A percentile compares a stretch with the other conserved stretches of the same genome.
These are phyloP conservation scores for Dasypolia templi DNA, from an alignment of 2,888 invertebrate species.

Conservation along the genomic window DNA sequence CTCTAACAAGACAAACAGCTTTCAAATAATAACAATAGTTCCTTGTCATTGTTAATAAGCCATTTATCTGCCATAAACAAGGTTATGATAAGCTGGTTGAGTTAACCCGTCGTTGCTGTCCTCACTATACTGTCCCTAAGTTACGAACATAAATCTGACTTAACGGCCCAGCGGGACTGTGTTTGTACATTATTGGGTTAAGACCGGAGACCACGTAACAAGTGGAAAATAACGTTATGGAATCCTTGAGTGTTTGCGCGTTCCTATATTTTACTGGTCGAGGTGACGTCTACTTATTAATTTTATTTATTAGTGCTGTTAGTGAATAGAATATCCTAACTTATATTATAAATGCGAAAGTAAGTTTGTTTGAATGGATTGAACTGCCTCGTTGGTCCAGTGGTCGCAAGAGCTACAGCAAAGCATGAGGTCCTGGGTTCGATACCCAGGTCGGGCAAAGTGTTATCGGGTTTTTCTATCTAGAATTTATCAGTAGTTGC, in stretches of 20 bases:
- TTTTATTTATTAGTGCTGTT: background rate
- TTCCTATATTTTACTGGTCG: constrained; percentile 23
- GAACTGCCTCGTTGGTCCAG: too few species aligned
- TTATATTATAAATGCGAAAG: too few species aligned
- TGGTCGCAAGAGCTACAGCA: too few species aligned
- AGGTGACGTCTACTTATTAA: background rate
- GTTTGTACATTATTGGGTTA: constrained; percentile 75
- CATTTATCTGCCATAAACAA: constrained; percentile 53
- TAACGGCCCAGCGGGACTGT: constrained; percentile 71
- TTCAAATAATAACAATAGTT: constrained; percentile 29
- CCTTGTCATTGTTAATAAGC: constrained; percentile 52
- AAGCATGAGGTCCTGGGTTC: too few species aligned
- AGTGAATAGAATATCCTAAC: too few species aligned
- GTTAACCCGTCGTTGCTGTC: constrained; percentile 54
- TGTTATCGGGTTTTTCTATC: too few species aligned
- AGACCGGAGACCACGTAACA: constrained; percentile 68
- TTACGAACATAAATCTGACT: constrained; percentile 73
- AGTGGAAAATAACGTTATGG: constrained; percentile 69
- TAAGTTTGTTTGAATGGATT: too few species aligned
- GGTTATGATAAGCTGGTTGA: constrained; percentile 60
- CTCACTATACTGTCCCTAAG: constrained; percentile 63
- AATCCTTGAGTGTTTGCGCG: constrained; percentile 43
- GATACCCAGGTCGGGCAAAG: too few species aligned
- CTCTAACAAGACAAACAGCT: background rate
- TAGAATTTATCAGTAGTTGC: too few species aligned